Evolutionary conservation across 2,113 vertebrate genomes (phyloP), one percentile per base, ranked within the genome.

Genomic region (Theristicus caerulescens): DNA sequence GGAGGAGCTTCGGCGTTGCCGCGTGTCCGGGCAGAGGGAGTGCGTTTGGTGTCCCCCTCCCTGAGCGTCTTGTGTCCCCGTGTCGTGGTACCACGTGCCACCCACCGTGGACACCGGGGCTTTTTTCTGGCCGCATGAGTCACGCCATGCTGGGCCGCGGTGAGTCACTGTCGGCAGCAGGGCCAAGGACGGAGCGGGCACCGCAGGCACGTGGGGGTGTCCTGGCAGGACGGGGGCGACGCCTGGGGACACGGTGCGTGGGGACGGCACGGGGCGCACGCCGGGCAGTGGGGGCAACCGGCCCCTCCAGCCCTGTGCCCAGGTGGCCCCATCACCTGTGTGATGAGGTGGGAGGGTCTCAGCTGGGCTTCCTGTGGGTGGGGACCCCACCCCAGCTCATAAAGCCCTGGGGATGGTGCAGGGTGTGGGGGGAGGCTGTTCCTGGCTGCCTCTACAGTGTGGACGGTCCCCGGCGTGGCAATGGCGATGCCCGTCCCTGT

Each of bases 241-340:
- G 5, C 16, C 3, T 5, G 21, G 59, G 36, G 24, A 52, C 58
- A 7, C 5, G 14, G 34, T 17, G 44, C 5, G 2, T 20, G 40
- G 40, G 32, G 38, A 73, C 1, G 15, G 70, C 13, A 6, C 6
- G 6, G 24, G 55, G 26, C 2, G 0, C 20, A 9, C 3, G 3
- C 22, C 1, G 0, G 9, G 44, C 27, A 6, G 1, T 2, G 5
- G 54, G 25, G n/a, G 3, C 13, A 44, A 25, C 1, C 1, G 1
- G 16, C 21, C 44, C 36, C 46, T 20, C 14, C 69, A 31, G 47
- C 19, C n/a, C 72, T 1, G 0, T 32, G 61, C 31, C 58, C 58
- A 16, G 38, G 17, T 5, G 52, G 8, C 11, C 6, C 58, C 61
- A 16, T 3, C 49, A 9, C 42, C 44, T 18, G 61, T 32, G 90